phyloP scores from a whole-genome alignment of 2,888 invertebrate species.

The Hoplodrina blanda region DNA sequence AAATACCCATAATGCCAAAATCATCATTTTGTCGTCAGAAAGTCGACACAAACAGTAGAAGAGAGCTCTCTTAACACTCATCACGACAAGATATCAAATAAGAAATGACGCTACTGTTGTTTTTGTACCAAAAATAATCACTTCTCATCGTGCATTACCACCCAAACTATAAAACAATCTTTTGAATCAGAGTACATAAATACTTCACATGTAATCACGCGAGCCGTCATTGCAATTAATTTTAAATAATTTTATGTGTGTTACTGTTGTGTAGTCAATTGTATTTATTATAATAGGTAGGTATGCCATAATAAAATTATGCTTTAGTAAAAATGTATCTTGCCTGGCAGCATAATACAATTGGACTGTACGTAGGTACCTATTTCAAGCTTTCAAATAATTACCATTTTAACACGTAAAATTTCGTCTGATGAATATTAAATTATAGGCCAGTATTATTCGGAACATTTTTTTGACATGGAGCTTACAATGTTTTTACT shows the following conservation, averaged over 20 bases:
- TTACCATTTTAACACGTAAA: too few species aligned
- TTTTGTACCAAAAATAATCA: conserved; percentile 35
- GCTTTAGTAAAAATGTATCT: too few species aligned
- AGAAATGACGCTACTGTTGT: conserved; percentile 14
- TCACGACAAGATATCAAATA: not conserved
- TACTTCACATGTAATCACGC: conserved; percentile 20
- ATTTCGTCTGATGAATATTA: too few species aligned
- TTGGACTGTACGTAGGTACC: too few species aligned
- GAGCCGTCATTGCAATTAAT: not conserved
- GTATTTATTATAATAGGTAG: too few species aligned
- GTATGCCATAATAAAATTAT: too few species aligned
- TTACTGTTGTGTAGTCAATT: not conserved
- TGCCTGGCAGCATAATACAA: too few species aligned
- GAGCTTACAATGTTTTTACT: not conserved
- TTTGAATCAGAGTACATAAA: conserved; percentile 27
- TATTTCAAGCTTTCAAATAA: too few species aligned
- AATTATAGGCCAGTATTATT: too few species aligned
- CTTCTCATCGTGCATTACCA: not conserved
- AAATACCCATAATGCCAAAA: not conserved
- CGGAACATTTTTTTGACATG: not conserved
- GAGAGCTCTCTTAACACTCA: not conserved
- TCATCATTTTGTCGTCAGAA: not conserved
- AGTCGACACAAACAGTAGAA: not conserved
- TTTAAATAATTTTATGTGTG: not conserved
- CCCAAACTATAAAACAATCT: conserved; percentile 10